Conservation (phyloP, 2,113 vertebrate genomes). For the Entelurus aequoreus region DNA sequence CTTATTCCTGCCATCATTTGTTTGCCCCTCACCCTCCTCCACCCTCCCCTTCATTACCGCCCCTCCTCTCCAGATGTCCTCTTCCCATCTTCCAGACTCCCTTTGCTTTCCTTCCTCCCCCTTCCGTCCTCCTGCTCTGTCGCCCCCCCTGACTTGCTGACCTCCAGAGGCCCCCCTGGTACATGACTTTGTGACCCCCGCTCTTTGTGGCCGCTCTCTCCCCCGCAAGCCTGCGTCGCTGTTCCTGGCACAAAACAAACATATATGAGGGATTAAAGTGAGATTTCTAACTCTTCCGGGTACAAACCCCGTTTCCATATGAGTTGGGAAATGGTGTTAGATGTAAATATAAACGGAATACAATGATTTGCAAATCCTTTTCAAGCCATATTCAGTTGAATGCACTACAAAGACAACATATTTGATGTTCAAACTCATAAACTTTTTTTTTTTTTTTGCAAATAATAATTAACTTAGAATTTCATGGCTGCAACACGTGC, state of each 20-base stretch:
- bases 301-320: too few relatives aligned
- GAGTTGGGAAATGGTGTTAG: too few relatives aligned
- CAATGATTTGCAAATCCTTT: too few relatives aligned
- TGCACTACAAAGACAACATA: too few relatives aligned
- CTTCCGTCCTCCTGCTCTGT: conserved; percentile 52
- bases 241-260: too few relatives aligned
- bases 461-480: too few relatives aligned
- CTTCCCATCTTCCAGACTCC: conserved; percentile 71
- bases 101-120: conserved; percentile 56
- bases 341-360: too few relatives aligned
- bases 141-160: conserved; percentile 57
- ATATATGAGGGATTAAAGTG: conserved; percentile 9
- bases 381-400: too few relatives aligned
- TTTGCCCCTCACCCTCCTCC: conserved; percentile 44
- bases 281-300: conserved; percentile 20
- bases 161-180: conserved; percentile 50
- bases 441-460: too few relatives aligned
- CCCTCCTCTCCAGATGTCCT: conserved; percentile 72
- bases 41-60: conserved; percentile 47
- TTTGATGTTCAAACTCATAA: too few relatives aligned
- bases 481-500: too few relatives aligned
- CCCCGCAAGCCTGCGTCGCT: conserved; percentile 8
- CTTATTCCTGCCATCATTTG: conserved; percentile 46
- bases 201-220: conserved; percentile 17
- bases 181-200: conserved; percentile 44